These are phyloP conservation scores for Ophiothrix spiculata DNA, from an alignment of 35 echinoderm and acorn worm genomes.

Conservation along the genomic window DNA sequence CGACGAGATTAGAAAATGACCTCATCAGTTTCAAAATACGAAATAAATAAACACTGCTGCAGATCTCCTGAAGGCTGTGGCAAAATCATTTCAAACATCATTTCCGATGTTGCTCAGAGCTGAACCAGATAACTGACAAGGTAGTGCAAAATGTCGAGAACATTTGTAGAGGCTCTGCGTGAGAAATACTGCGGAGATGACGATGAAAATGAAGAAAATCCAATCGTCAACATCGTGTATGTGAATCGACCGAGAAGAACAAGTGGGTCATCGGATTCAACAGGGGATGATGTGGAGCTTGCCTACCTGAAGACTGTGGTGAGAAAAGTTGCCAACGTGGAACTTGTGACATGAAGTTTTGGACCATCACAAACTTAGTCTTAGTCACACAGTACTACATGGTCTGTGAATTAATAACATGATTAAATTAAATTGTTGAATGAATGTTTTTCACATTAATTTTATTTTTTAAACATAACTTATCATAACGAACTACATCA, in stretches of 20 bases:
- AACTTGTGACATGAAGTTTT: too few relatives aligned
- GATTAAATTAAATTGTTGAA: too few relatives aligned
- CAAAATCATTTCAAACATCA: too few relatives aligned
- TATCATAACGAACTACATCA: too few relatives aligned
- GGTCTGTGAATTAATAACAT: too few relatives aligned
- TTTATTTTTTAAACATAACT: too few relatives aligned
- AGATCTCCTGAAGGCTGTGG: too few relatives aligned
- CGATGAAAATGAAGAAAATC: constrained; percentile 30
- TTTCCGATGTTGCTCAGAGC: not conserved
- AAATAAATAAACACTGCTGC: too few relatives aligned
- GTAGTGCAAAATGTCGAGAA: constrained; percentile 14
- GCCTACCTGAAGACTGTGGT: constrained; percentile 50
- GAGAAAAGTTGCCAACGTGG: not conserved
- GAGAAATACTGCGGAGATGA: constrained; percentile 36
- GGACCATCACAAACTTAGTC: too few relatives aligned
- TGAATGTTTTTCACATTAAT: too few relatives aligned
- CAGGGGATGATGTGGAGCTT: constrained; percentile 20
- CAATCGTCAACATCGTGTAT: constrained; percentile 14
- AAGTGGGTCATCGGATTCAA: constrained; percentile 2
- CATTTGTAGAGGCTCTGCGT: constrained; percentile 38
- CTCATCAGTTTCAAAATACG: not conserved
- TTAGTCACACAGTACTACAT: too few relatives aligned
- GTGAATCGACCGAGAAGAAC: constrained; percentile 24
- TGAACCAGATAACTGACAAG: not conserved
- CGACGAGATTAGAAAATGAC: not conserved